Percentiles rank a stretch among this genome's conserved stretches.
These are phyloP conservation scores for Telmatherina bonti DNA, from an alignment of 2,797 vertebrate species.

Conservation along the genomic window DNA sequence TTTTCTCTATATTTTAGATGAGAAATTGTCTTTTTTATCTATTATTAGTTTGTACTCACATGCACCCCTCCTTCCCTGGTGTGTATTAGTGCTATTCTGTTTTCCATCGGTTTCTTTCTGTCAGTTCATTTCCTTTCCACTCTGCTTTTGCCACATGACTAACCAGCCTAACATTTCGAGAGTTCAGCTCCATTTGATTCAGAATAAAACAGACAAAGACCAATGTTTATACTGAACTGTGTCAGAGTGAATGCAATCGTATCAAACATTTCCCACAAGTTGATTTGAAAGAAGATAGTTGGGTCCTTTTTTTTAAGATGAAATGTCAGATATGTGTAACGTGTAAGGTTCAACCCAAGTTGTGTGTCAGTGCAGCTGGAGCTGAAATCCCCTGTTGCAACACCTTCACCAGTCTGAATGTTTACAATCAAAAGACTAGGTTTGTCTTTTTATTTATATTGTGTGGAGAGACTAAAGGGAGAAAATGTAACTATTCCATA, in stretches of 20 bases:
- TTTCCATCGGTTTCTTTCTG: too few species aligned
- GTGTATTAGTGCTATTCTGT: too few species aligned
- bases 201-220: conserved; percentile 24
- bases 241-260: conserved; percentile 4
- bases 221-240: conserved; percentile 1
- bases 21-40: too few species aligned
- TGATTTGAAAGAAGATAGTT: conserved; percentile 13
- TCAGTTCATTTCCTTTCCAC: too few species aligned
- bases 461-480: conserved; percentile 30
- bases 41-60: too few species aligned
- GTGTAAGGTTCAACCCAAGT: conserved; percentile 61
- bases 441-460: conserved; percentile 27
- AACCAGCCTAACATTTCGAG: conserved; percentile 26
- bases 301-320: conserved; percentile 31
- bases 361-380: conserved; percentile 61
- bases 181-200: conserved; percentile 35
- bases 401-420: conserved; percentile 32
- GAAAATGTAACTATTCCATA: conserved; percentile 1
- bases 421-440: conserved; percentile 38
- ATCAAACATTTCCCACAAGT: conserved; percentile 37
- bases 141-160: too few species aligned
- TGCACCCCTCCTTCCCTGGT: conserved; percentile 43
- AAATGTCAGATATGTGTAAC: conserved; percentile 63
- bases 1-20: too few species aligned
- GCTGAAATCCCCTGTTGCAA: conserved; percentile 61